Conservation (phyloP, 2,888 invertebrate genomes). For the Lutraria lutraria region DNA sequence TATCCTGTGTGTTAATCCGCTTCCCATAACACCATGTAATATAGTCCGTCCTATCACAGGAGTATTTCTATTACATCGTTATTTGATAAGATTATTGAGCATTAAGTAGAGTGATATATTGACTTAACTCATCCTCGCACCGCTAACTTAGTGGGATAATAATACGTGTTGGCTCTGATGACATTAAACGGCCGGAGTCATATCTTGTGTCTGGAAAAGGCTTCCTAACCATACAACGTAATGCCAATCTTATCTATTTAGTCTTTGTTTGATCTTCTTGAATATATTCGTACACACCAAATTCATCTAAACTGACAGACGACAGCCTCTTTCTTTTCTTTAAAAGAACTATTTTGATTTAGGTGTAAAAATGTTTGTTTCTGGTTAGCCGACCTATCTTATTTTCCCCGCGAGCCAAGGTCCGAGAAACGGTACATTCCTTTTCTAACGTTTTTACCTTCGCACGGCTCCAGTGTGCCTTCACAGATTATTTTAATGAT, state of each 20-base stretch:
- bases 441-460: too few relatives aligned
- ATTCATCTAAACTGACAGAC: too few relatives aligned
- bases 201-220: background rate
- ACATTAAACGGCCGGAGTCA: background rate
- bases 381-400: too few relatives aligned
- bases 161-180: background rate
- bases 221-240: background rate
- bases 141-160: background rate
- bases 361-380: too few relatives aligned
- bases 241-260: background rate
- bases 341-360: too few relatives aligned
- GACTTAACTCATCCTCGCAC: background rate
- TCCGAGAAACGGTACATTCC: too few relatives aligned
- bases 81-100: background rate
- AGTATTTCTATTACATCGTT: background rate
- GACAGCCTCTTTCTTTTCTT: too few relatives aligned
- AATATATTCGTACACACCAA: too few relatives aligned
- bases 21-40: background rate
- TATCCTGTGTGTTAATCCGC: background rate
- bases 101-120: background rate
- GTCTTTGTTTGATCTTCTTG: too few relatives aligned
- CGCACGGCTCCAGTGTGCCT: background rate
- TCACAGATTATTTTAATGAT: background rate
- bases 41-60: background rate
- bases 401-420: too few relatives aligned